phyloP scores from a whole-genome alignment of 1,140 invertebrate species.

The Planococcus citri region DNA sequence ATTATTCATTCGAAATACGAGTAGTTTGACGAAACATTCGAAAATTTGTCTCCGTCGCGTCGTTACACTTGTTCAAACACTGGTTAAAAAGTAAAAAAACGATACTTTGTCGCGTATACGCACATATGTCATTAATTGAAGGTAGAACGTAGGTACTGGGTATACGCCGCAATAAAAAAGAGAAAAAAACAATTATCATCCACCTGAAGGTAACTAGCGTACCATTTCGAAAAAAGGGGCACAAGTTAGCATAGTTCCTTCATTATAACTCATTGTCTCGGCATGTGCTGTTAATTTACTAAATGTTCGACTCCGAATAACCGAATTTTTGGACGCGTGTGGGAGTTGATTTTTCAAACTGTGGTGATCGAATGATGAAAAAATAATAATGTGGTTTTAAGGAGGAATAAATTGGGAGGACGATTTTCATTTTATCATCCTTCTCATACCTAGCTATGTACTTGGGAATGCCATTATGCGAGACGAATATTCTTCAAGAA shows the following conservation, averaged over 20 bases:
- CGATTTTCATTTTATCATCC: no score
- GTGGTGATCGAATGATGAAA: no score
- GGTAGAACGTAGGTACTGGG: neutral
- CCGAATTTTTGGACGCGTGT: no score
- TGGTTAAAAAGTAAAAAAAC: neutral
- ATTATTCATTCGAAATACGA: neutral
- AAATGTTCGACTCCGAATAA: no score
- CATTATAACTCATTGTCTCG: neutral
- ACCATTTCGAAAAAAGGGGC: neutral
- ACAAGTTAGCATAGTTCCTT: neutral
- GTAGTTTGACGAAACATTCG: neutral
- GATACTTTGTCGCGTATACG: neutral
- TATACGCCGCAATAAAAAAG: neutral
- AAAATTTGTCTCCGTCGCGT: neutral
- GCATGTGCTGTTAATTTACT: neutral
- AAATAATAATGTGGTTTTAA: no score
- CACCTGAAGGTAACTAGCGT: neutral
- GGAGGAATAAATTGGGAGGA: no score
- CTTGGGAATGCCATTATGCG: no score
- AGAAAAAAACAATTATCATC: neutral
- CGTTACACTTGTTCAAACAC: constrained; percentile 1
- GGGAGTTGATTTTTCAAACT: no score
- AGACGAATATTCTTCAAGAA: no score
- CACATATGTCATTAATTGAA: neutral
- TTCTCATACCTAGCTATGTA: no score